Percentiles rank a stretch among this genome's conserved stretches.
phyloP scores from a whole-genome alignment of 2,113 vertebrate genomes.

The Cryptomyrus ogoouensis region DNA sequence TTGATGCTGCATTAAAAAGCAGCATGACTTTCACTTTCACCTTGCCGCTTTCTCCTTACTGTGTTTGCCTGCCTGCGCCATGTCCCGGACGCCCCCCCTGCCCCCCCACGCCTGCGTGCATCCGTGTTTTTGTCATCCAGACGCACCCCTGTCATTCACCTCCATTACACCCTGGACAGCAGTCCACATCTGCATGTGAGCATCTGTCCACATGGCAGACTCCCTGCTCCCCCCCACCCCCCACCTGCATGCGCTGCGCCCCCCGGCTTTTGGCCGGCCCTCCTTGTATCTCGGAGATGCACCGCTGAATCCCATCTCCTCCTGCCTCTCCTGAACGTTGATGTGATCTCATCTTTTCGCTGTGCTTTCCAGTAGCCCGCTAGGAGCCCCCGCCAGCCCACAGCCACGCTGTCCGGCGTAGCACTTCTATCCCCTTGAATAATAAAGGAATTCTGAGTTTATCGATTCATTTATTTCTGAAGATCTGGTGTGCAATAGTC shows the following conservation, averaged over 20 bases:
- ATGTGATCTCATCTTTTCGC: slow-evolving; percentile 28
- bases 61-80: background rate
- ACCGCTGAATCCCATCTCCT: slow-evolving; percentile 10
- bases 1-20: background rate
- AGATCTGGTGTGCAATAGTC: background rate
- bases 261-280: background rate
- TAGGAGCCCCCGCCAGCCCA: slow-evolving; percentile 16
- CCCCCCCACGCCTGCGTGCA: background rate
- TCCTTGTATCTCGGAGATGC: background rate
- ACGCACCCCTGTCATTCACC: background rate
- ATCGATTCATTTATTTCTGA: background rate
- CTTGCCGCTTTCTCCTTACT: background rate
- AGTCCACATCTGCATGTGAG: background rate
- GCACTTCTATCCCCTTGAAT: slow-evolving; percentile 23
- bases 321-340: background rate
- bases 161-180: background rate
- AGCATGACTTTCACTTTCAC: background rate
- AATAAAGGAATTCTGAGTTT: slow-evolving; percentile 9
- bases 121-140: background rate
- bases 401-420: slow-evolving; percentile 5
- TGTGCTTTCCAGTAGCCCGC: slow-evolving; percentile 21
- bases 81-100: background rate
- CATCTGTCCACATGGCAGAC: background rate
- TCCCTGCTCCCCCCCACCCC: background rate
- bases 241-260: background rate